These are phyloP conservation scores for Peribatodes rhomboidaria DNA, from an alignment of 2,888 invertebrate genomes.

Conservation along the genomic window DNA sequence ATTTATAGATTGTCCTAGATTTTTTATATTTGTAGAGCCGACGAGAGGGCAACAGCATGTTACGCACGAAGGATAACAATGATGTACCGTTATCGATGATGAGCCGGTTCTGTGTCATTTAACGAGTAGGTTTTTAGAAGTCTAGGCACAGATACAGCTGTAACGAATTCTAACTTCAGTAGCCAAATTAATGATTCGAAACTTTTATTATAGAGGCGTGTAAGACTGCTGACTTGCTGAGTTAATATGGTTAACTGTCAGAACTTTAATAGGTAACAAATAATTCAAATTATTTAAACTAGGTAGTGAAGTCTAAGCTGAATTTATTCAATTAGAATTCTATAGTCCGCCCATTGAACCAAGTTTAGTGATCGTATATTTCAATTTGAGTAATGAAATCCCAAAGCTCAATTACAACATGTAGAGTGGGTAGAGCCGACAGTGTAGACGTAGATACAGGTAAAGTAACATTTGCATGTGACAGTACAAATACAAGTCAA, in stretches of 20 bases:
- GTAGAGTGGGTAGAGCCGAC: conserved; percentile 14
- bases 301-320: background rate
- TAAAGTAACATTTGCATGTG: conserved; percentile 19
- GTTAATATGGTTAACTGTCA: too few relatives aligned
- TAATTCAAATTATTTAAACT: background rate
- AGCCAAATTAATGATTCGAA: too few relatives aligned
- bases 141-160: background rate
- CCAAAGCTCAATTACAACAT: conserved; percentile 8
- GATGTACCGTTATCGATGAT: conserved; percentile 57
- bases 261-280: too few relatives aligned
- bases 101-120: conserved; percentile 57
- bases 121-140: conserved; percentile 18
- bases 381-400: conserved; percentile 11
- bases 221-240: too few relatives aligned
- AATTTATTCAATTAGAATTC: conserved; percentile 10
- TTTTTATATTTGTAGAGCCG: conserved; percentile 30
- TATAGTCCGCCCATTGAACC: conserved; percentile 13
- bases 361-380: conserved; percentile 5
- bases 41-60: conserved; percentile 60
- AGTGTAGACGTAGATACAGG: background rate
- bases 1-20: conserved; percentile 44
- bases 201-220: too few relatives aligned
- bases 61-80: conserved; percentile 74
- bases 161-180: too few relatives aligned
- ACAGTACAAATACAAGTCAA: background rate